phyloP scores from a whole-genome alignment of 2,113 vertebrate genomes.

The Progne subis region DNA sequence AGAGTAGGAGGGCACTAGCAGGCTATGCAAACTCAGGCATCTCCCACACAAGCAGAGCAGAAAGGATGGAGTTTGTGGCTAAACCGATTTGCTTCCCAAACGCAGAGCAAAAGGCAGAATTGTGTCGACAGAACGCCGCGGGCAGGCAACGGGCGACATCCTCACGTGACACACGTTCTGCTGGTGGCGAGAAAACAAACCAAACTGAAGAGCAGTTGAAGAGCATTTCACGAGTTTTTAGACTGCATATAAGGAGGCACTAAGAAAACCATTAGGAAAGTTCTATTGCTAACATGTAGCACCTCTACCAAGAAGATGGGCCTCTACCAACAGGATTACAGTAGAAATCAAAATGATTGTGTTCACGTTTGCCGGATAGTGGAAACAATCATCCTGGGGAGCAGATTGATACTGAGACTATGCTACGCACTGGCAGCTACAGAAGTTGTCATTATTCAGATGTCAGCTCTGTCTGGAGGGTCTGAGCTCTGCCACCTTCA shows the following conservation, averaged over 20 bases:
- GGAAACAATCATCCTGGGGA: slow-evolving; percentile 49
- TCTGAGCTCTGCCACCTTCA: slow-evolving; percentile 15
- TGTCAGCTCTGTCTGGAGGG: not conserved
- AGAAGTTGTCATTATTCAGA: slow-evolving; percentile 24
- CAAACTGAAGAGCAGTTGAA: slow-evolving; percentile 67
- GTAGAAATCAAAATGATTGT: slow-evolving; percentile 49
- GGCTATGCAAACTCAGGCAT: not conserved
- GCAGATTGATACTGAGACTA: slow-evolving; percentile 39
- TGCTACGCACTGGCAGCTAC: slow-evolving; percentile 29
- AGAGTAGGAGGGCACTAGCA: not conserved
- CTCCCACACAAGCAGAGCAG: not conserved
- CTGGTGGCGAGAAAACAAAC: not conserved
- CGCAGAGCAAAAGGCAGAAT: not conserved
- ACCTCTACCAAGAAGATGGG: slow-evolving; percentile 66
- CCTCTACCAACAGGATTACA: slow-evolving; percentile 36
- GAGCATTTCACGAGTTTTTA: slow-evolving; percentile 24
- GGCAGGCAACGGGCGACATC: not conserved
- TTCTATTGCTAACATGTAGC: slow-evolving; percentile 67
- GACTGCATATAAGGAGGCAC: slow-evolving; percentile 53
- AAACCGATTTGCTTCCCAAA: not conserved
- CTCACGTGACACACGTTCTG: not conserved
- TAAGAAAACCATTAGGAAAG: slow-evolving; percentile 46
- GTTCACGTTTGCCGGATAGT: slow-evolving; percentile 35
- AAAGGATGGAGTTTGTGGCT: not conserved
- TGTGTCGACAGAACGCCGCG: not conserved